Evolutionary conservation across 2,888 invertebrate species (phyloP).

Genomic region (Ommatoiulus sabulosus): DNA sequence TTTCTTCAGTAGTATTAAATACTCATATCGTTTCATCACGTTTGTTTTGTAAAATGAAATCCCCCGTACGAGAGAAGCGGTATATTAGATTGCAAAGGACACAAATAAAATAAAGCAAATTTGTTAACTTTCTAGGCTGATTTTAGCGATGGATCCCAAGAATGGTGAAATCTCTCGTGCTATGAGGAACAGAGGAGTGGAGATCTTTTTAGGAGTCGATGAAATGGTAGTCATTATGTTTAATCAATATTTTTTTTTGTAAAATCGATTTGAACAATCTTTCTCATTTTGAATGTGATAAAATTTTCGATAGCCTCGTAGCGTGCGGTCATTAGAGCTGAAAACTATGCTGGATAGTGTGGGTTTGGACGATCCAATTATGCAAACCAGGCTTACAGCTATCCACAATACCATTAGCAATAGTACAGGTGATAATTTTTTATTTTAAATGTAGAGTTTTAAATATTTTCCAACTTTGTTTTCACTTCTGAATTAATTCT

Average conservation of each 20-base stretch:
- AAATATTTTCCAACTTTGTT: background rate
- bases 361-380: conserved; percentile 44
- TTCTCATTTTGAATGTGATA: background rate
- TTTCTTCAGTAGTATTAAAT: background rate
- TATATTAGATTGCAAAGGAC: too few relatives aligned
- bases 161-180: conserved; percentile 97
- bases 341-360: conserved; percentile 54
- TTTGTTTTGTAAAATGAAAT: background rate
- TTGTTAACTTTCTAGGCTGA: conserved; percentile 74
- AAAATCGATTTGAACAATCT: too few relatives aligned
- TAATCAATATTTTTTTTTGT: conserved; percentile 50
- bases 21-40: background rate
- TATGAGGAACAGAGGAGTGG: conserved; percentile 98
- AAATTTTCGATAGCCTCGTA: background rate
- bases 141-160: conserved; percentile 94
- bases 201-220: conserved; percentile 76
- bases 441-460: background rate
- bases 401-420: conserved; percentile 34
- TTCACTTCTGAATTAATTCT: background rate
- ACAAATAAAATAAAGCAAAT: background rate
- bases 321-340: conserved; percentile 48
- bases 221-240: conserved; percentile 49
- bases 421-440: background rate
- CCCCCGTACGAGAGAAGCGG: too few relatives aligned
- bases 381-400: conserved; percentile 47